Conservation (phyloP, 2,888 invertebrate species). For the Drosophila engyochracea region DNA sequence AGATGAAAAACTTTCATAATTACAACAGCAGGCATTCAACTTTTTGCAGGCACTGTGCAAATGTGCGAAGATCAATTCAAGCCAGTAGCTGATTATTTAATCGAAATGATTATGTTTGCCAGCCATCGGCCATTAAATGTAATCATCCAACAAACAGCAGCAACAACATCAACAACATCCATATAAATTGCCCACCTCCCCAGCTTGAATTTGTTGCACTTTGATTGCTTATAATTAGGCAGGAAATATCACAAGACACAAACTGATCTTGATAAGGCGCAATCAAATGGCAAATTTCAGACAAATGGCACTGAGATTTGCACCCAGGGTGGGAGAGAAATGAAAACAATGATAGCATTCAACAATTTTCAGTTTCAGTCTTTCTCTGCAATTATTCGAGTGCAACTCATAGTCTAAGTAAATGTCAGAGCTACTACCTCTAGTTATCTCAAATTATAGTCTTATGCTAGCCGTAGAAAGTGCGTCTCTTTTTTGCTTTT, state of each 20-base stretch:
- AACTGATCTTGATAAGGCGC: constrained; percentile 36
- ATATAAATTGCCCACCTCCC: constrained; percentile 3
- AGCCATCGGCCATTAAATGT: constrained; percentile 65
- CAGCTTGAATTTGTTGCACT: constrained; percentile 50
- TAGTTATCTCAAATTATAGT: constrained; percentile 18
- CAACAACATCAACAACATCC: constrained; percentile 27
- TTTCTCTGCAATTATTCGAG: not conserved
- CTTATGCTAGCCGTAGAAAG: not conserved
- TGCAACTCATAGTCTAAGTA: not conserved
- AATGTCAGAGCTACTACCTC: not conserved
- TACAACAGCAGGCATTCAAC: constrained; percentile 64
- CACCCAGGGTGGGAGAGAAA: constrained; percentile 7
- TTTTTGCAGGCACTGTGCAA: constrained; percentile 63
- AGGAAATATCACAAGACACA: constrained; percentile 56
- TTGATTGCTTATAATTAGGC: constrained; percentile 68
- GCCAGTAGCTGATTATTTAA: constrained; percentile 73
- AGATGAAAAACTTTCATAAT: constrained; percentile 73
- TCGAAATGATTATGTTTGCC: constrained; percentile 77
- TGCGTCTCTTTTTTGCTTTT: constrained; percentile 1
- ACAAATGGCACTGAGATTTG: constrained; percentile 33
- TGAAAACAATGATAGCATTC: constrained; percentile 17
- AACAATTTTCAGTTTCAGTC: constrained; percentile 7
- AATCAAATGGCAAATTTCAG: constrained; percentile 47
- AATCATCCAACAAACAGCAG: constrained; percentile 60
- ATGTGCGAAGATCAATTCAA: constrained; percentile 64